Percentiles rank a stretch among this genome's conserved stretches.
Evolutionary conservation across 2,888 invertebrate species (phyloP).

Genomic region (Amphiduros pacificus): DNA sequence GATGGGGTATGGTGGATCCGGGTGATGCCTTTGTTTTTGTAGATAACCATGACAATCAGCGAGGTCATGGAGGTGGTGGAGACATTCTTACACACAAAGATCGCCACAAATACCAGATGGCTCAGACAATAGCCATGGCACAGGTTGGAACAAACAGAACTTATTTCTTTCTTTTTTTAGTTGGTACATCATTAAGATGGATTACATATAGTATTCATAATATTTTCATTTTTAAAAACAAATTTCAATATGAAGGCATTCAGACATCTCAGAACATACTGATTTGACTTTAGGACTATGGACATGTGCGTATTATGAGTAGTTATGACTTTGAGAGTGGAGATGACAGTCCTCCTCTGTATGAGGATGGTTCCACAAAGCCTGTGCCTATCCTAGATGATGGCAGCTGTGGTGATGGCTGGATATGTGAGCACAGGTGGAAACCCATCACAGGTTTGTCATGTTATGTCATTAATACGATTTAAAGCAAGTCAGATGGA

Average conservation of each 20-base stretch:
- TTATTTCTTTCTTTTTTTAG: too few relatives aligned
- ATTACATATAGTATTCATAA: too few relatives aligned
- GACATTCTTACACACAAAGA: conserved; percentile 1
- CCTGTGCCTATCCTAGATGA: conserved; percentile 60
- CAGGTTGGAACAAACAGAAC: too few relatives aligned
- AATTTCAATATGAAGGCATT: too few relatives aligned
- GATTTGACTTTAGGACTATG: too few relatives aligned
- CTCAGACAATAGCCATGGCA: too few relatives aligned
- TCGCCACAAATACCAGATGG: neutral
- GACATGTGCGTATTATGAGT: conserved; percentile 78
- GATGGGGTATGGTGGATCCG: conserved; percentile 41
- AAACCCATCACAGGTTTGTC: neutral
- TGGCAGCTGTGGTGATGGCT: conserved; percentile 61
- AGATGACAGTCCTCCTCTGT: conserved; percentile 13
- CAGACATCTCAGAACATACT: too few relatives aligned
- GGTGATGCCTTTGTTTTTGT: conserved; percentile 73
- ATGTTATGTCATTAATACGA: too few relatives aligned
- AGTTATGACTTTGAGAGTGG: conserved; percentile 70
- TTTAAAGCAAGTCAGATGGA: too few relatives aligned
- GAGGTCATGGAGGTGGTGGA: conserved; percentile 62
- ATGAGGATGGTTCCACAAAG: conserved; percentile 11
- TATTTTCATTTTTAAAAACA: too few relatives aligned
- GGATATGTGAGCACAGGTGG: conserved; percentile 41
- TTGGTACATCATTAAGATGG: too few relatives aligned
- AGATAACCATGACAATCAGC: conserved; percentile 90